Conservation (phyloP, 2,797 vertebrate species). For the Peromyscus nudipes region DNA sequence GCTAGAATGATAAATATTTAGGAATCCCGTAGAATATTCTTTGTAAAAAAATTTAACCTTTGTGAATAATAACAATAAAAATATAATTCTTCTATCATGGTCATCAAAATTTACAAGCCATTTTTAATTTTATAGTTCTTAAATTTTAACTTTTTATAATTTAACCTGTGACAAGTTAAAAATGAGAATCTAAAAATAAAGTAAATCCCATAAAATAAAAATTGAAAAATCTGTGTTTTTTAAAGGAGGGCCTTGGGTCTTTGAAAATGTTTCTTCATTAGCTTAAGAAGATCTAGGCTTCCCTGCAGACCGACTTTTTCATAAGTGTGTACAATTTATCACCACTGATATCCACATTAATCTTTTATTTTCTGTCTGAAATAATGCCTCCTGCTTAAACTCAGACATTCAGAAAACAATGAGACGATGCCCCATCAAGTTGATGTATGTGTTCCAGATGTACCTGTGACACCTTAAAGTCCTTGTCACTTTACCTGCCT, state of each 20-base stretch:
- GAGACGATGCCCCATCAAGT: background rate
- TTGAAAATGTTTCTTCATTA: conserved; percentile 61
- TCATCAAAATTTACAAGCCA: conserved; percentile 48
- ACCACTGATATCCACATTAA: conserved; percentile 74
- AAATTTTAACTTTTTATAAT: conserved; percentile 57
- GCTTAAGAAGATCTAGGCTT: conserved; percentile 46
- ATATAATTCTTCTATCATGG: conserved; percentile 30
- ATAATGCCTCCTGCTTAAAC: conserved; percentile 49
- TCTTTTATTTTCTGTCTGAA: conserved; percentile 68
- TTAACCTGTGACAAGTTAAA: conserved; percentile 59
- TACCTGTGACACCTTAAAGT: conserved; percentile 62
- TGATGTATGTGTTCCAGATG: conserved; percentile 27
- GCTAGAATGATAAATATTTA: conserved; percentile 44
- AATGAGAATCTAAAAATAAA: conserved; percentile 61
- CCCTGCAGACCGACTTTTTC: conserved; percentile 57
- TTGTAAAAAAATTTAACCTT: conserved; percentile 46
- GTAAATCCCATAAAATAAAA: conserved; percentile 42
- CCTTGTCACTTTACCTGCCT: background rate
- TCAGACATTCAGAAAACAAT: conserved; percentile 55
- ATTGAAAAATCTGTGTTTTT: conserved; percentile 65
- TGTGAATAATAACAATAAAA: conserved; percentile 61
- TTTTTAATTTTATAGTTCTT: background rate
- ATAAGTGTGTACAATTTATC: conserved; percentile 51
- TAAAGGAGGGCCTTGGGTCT: conserved; percentile 60
- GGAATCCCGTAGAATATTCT: background rate